These are phyloP conservation scores for Andrena bucephala DNA, from an alignment of 2,888 invertebrate species.

Conservation along the genomic window DNA sequence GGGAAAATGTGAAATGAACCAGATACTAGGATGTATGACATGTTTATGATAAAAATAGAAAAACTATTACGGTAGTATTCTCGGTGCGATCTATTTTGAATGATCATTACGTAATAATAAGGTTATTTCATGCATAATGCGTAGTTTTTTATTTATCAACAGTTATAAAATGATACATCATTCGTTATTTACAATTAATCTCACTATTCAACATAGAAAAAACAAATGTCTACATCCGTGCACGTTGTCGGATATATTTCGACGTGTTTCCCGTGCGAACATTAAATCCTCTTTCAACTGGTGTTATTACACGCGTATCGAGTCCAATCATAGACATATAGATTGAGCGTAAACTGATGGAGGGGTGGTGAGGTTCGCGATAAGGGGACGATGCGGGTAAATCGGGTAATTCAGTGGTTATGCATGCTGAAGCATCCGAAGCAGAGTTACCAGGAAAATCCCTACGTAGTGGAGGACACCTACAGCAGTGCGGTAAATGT, in stretches of 20 bases:
- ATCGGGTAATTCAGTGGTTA: too few species aligned
- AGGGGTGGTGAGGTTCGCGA: too few species aligned
- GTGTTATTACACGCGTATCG: neutral
- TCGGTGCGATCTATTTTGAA: conserved; percentile 3
- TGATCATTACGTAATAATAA: conserved; percentile 23
- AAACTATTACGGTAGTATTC: neutral
- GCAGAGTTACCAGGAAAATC: too few species aligned
- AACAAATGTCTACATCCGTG: neutral
- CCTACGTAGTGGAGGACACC: too few species aligned
- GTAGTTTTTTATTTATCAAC: conserved; percentile 52
- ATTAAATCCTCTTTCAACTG: conserved; percentile 9
- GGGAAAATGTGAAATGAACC: neutral
- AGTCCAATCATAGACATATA: neutral
- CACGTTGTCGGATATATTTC: neutral
- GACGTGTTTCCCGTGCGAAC: neutral
- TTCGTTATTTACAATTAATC: conserved; percentile 52
- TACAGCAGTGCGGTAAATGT: too few species aligned
- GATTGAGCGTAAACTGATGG: too few species aligned
- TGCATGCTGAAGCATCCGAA: too few species aligned
- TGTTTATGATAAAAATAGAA: too few species aligned
- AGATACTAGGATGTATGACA: too few species aligned
- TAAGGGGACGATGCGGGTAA: too few species aligned
- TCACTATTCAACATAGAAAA: conserved; percentile 15
- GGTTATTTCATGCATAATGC: conserved; percentile 12
- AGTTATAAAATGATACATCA: conserved; percentile 55